Conservation (phyloP, 1,140 invertebrate genomes). For the Drosophila neocordata region DNA sequence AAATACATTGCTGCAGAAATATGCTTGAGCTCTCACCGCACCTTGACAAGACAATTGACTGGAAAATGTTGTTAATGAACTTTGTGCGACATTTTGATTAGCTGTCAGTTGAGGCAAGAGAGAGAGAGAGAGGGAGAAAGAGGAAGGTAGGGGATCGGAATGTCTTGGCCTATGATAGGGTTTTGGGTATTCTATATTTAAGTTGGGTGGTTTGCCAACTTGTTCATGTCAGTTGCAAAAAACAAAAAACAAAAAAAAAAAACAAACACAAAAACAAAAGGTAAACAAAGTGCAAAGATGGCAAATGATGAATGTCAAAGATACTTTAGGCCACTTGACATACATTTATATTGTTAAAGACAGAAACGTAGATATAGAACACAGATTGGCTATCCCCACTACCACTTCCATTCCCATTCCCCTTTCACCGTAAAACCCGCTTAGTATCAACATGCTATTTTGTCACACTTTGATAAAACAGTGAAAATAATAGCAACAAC, state of each 20-base stretch:
- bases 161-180: not conserved
- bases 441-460: slow-evolving; percentile 50
- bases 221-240: slow-evolving; percentile 38
- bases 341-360: slow-evolving; percentile 51
- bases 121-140: not conserved
- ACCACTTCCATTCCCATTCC: not conserved
- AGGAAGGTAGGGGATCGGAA: not conserved
- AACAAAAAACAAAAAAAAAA: too few species aligned
- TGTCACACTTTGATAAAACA: slow-evolving; percentile 77
- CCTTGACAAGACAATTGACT: slow-evolving; percentile 71
- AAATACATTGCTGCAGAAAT: slow-evolving; percentile 63
- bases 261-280: slow-evolving; percentile 19
- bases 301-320: slow-evolving; percentile 77
- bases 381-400: slow-evolving; percentile 18
- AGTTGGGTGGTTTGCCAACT: not conserved
- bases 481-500: slow-evolving; percentile 59
- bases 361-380: slow-evolving; percentile 15
- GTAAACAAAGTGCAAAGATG: slow-evolving; percentile 70
- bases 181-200: not conserved
- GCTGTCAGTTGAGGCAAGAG: slow-evolving; percentile 41
- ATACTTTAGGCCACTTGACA: slow-evolving; percentile 62
- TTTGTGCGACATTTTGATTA: slow-evolving; percentile 79
- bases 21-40: slow-evolving; percentile 38
- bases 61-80: slow-evolving; percentile 80
- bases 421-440: not conserved